These are phyloP conservation scores for Heliconius hermathena DNA, from an alignment of 1,140 invertebrate species.

Conservation along the genomic window DNA sequence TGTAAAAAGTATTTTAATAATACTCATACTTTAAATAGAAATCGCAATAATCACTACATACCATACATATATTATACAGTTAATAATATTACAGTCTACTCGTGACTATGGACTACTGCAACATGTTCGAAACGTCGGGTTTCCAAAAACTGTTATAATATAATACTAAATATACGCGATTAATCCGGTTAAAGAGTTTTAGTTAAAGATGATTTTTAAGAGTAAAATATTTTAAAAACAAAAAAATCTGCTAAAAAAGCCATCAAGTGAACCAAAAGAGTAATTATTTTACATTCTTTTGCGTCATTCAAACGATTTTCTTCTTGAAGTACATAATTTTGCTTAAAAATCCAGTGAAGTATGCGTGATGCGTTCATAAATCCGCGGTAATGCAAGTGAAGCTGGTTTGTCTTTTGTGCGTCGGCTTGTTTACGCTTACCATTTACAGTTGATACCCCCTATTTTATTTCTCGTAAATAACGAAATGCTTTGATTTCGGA, in stretches of 20 bases:
- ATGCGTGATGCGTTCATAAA: slow-evolving; percentile 3
- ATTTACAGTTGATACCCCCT: slow-evolving; percentile 17
- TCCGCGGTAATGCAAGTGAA: slow-evolving; percentile 9
- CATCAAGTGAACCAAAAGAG: background rate
- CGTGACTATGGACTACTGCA: too few relatives aligned
- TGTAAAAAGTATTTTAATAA: background rate
- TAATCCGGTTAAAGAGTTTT: too few relatives aligned
- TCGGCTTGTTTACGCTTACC: slow-evolving; percentile 22
- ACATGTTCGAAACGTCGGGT: too few relatives aligned
- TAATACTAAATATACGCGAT: too few relatives aligned
- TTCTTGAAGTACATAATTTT: slow-evolving; percentile 3
- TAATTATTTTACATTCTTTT: background rate
- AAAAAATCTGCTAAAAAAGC: background rate
- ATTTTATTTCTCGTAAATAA: slow-evolving; percentile 21
- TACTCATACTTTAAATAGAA: background rate
- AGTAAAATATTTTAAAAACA: background rate
- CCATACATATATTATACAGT: too few relatives aligned
- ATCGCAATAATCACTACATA: background rate
- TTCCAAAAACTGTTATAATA: too few relatives aligned
- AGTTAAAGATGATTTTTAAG: too few relatives aligned
- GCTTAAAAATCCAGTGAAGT: background rate
- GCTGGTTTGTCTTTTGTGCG: slow-evolving; percentile 15
- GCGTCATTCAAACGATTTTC: background rate
- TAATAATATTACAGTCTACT: too few relatives aligned
- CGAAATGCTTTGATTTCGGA: slow-evolving; percentile 12